These are phyloP conservation scores for Ypsolopha scabrella DNA, from an alignment of 2,888 invertebrate species.

Conservation along the genomic window DNA sequence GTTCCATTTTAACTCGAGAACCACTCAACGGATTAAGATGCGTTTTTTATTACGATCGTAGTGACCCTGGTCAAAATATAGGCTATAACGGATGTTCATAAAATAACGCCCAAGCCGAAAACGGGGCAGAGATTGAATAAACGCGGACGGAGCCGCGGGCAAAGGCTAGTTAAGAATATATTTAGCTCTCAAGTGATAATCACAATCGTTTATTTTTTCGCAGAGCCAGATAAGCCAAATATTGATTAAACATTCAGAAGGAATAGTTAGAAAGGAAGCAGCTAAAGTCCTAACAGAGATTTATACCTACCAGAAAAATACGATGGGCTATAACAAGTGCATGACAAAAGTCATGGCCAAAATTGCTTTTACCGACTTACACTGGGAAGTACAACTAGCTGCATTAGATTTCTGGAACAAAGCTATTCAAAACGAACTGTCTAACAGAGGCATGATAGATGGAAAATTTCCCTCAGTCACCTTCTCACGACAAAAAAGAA, in stretches of 20 bases:
- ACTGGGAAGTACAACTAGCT: slow-evolving; percentile 81
- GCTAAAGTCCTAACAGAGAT: slow-evolving; percentile 70
- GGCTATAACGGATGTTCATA: too few species aligned
- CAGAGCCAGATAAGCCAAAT: slow-evolving; percentile 62
- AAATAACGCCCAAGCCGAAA: too few species aligned
- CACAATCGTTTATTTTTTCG: slow-evolving; percentile 11
- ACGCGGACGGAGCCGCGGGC: too few species aligned
- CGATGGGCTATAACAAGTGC: slow-evolving; percentile 45
- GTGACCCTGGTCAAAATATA: too few species aligned
- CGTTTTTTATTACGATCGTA: not conserved
- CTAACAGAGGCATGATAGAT: slow-evolving; percentile 75
- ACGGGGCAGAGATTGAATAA: too few species aligned
- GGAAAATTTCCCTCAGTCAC: slow-evolving; percentile 78
- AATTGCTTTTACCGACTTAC: slow-evolving; percentile 73
- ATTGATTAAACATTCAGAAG: slow-evolving; percentile 74
- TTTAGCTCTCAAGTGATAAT: not conserved
- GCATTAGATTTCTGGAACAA: slow-evolving; percentile 77
- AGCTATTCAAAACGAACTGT: slow-evolving; percentile 66
- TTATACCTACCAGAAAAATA: slow-evolving; percentile 70
- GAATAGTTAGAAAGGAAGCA: slow-evolving; percentile 76
- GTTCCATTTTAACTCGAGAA: too few species aligned
- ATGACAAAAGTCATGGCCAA: slow-evolving; percentile 69
- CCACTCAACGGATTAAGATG: too few species aligned
- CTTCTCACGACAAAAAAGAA: slow-evolving; percentile 78
- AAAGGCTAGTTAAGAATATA: not conserved